Conservation (phyloP, 1,140 invertebrate genomes). For the Belonocnema kinseyi region DNA sequence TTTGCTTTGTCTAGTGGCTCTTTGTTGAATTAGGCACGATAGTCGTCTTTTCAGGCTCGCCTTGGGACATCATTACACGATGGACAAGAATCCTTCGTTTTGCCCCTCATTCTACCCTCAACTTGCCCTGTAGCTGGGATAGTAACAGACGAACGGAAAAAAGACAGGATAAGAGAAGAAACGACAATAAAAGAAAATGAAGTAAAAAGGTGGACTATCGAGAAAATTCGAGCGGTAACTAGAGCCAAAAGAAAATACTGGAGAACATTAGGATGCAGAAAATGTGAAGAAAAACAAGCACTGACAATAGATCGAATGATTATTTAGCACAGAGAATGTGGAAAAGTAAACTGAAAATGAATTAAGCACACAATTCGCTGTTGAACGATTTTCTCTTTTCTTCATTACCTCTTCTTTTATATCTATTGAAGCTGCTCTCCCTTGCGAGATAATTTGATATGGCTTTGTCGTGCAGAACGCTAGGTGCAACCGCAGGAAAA, state of each 20-base stretch:
- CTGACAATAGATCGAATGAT: slow-evolving; percentile 36
- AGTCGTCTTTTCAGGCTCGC: slow-evolving; percentile 56
- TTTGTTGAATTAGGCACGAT: slow-evolving; percentile 59
- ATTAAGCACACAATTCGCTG: slow-evolving; percentile 17
- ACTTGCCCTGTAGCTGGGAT: slow-evolving; percentile 38
- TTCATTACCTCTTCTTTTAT: slow-evolving; percentile 34
- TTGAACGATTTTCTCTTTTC: slow-evolving; percentile 1
- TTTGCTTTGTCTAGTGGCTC: slow-evolving; percentile 47
- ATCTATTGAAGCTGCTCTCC: slow-evolving; percentile 31
- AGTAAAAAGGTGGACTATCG: slow-evolving; percentile 44
- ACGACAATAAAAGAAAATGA: slow-evolving; percentile 37
- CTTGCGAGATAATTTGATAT: slow-evolving; percentile 13
- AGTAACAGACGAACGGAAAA: slow-evolving; percentile 13
- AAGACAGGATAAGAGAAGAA: background rate
- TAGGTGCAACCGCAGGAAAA: background rate
- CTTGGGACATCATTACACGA: slow-evolving; percentile 60
- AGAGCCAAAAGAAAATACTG: slow-evolving; percentile 29
- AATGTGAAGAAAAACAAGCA: slow-evolving; percentile 31
- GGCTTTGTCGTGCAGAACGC: slow-evolving; percentile 22
- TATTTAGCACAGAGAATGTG: slow-evolving; percentile 32
- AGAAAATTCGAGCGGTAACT: slow-evolving; percentile 39
- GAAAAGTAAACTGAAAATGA: slow-evolving; percentile 31
- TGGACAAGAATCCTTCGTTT: slow-evolving; percentile 50
- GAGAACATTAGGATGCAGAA: slow-evolving; percentile 28
- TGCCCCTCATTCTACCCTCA: slow-evolving; percentile 32